Evolutionary conservation across 2,888 invertebrate species (phyloP).

Genomic region (Aplocera efformata): DNA sequence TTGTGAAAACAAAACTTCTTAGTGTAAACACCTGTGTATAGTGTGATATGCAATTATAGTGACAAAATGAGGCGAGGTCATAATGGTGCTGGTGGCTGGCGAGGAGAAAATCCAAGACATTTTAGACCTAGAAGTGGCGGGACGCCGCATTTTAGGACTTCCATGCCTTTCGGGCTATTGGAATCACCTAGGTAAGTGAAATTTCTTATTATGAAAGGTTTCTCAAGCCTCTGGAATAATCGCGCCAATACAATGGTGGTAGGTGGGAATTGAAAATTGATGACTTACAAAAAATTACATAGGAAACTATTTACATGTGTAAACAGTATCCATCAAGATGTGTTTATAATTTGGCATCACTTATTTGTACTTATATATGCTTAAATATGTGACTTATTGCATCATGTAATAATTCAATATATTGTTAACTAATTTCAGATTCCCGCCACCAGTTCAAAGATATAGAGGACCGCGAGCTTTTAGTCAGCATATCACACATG

Average conservation of each 20-base stretch:
- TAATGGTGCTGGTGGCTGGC: slow-evolving; percentile 64
- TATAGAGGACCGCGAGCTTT: slow-evolving; percentile 39
- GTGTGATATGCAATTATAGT: slow-evolving; percentile 50
- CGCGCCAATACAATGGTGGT: slow-evolving; percentile 55
- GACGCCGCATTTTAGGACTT: slow-evolving; percentile 52
- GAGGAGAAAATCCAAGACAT: slow-evolving; percentile 64
- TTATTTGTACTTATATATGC: too few relatives aligned
- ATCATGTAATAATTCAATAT: not conserved
- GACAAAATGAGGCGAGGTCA: slow-evolving; percentile 74
- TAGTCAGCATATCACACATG: slow-evolving; percentile 31
- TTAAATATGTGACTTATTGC: not conserved
- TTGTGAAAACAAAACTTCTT: slow-evolving; percentile 2
- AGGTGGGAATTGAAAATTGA: too few relatives aligned
- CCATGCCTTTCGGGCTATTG: slow-evolving; percentile 42
- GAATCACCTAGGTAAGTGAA: slow-evolving; percentile 51
- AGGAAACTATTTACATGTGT: not conserved
- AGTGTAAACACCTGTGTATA: slow-evolving; percentile 20
- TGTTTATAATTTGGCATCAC: too few relatives aligned
- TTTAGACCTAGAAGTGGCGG: slow-evolving; percentile 62
- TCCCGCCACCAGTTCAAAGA: slow-evolving; percentile 47
- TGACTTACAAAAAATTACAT: not conserved
- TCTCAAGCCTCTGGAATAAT: slow-evolving; percentile 37
- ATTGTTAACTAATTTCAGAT: slow-evolving; percentile 43
- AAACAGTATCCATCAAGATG: not conserved
- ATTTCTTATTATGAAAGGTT: slow-evolving; percentile 4